Conservation (phyloP, 2,797 vertebrate genomes). For the Thaleichthys pacificus region DNA sequence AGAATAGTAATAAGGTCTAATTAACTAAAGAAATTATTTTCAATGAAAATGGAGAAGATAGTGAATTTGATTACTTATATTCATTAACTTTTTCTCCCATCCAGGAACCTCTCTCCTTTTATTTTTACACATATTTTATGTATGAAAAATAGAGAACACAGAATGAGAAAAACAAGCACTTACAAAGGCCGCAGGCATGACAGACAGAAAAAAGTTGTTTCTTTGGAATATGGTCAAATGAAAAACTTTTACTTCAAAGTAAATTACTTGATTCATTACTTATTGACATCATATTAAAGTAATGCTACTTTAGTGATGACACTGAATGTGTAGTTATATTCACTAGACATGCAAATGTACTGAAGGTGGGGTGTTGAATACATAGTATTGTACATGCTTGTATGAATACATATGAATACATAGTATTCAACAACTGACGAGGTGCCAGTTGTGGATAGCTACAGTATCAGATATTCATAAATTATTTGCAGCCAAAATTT, state of each 20-base stretch:
- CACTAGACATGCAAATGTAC: too few species aligned
- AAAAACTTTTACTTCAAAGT: not conserved
- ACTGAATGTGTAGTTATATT: too few species aligned
- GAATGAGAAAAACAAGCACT: constrained; percentile 10
- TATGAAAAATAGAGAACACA: constrained; percentile 24
- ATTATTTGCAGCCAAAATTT: constrained; percentile 46
- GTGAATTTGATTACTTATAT: constrained; percentile 94
- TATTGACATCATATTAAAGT: too few species aligned
- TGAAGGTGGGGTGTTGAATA: too few species aligned
- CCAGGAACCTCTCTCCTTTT: constrained; percentile 81
- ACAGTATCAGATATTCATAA: constrained; percentile 42
- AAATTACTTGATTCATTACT: too few species aligned
- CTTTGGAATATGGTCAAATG: not conserved
- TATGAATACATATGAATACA: too few species aligned
- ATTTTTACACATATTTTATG: constrained; percentile 79
- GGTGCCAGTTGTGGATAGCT: constrained; percentile 3
- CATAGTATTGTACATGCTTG: too few species aligned
- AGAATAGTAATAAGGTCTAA: constrained; percentile 96
- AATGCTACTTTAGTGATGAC: too few species aligned
- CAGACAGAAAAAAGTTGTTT: not conserved
- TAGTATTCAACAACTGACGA: too few species aligned
- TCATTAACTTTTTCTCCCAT: constrained; percentile 90
- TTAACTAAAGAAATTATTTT: constrained; percentile 92
- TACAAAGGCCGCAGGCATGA: not conserved
- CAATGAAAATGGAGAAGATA: constrained; percentile 87